Base-by-base conservation (phyloP, 2,888 invertebrate genomes). In the Ennomos fuscantarius region DNA sequence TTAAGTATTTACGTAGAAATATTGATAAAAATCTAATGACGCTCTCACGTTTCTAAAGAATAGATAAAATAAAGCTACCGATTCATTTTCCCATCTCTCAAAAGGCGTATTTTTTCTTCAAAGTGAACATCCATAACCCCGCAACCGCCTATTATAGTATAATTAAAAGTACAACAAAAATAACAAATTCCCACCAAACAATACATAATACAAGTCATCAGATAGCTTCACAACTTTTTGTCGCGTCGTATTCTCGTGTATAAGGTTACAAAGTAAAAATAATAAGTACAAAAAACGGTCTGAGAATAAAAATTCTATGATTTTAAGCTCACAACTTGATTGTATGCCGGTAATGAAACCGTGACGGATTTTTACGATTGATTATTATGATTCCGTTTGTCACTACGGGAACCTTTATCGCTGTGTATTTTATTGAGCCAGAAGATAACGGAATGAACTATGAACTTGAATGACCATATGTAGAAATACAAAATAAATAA, bases 101-200 rank as follows among this genome's bases (percentile, higher is more conserved):
- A 10, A 24, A 31, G 34, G 12, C 12, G 10, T 36, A 24, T 12
- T 10, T 31, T 33, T 37, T 37, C 8, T 15, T 13, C 36, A 51
- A n/a, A 36, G 9, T 24, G n/a, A 45, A 44, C 15, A 56, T 57
- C 35, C 39, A 12, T 40, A 53, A 47, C 39, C n/a, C 8, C 33
- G 53, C 10, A 40, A 44, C 36, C 36, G 15, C 13, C 33, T 46
- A 50, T 49, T 45, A 53, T 55, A 67, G 63, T 70, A 62, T 63
- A 71, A 71, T 72, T 60, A 71, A n/a, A n/a, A n/a, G n/a, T 55
- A 59, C 50, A 52, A 34, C 51, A 61, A 65, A 53, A 63, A 59
- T 63, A 52, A 34, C 56, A 44, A 31, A 60, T 74, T 80, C 77
- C 70, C 79, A 79, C 68, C 60, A 65, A 65, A 76, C 72, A 73